Base-by-base conservation (phyloP, 2,797 vertebrate genomes). In the Echiichthys vipera region DNA sequence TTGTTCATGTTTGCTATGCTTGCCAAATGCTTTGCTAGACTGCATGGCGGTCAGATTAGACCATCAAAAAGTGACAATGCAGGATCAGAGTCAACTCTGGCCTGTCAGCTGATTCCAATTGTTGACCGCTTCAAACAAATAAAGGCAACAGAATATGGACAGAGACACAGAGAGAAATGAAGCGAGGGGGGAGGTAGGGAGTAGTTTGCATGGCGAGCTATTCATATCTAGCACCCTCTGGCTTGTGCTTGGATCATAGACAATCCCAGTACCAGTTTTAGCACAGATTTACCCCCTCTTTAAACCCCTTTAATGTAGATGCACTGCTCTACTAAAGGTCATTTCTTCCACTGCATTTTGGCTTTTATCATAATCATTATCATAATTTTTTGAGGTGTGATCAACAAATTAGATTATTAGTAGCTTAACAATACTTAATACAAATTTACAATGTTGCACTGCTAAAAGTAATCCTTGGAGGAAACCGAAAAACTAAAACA, bases 41-140 rank as follows among this genome's bases (percentile, higher is more conserved):
- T 76, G 91, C 94, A 92, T 84, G 93, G 94, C 90, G 47, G 89
- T 92, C 92, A 95, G 91, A 95, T 95, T 95, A 93, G 93, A 87
- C 84, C 91, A 93, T 87, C 88, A 92, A 95, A 92, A 94, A 94
- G 93, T 93, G 89, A 95, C 91, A 95, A 95, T 94, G 94, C 93
- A 93, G 93, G 94, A 90, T 89, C 88, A 91, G 92, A 91, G 85
- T 78, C 86, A 84, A 61, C 90, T 88, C 54, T 89, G 53, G 85
- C 92, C 87, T 67, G 88, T 95, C 93, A 96, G 94, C 83, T 65
- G 90, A 92, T 94, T 93, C 94, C 87, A 80, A 92, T 85, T 94
- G 92, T 88, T 84, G 85, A 93, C 77, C 84, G 86, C 90, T 88
- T 92, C 83, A 85, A 91, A 94, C 94, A 94, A 94, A 94, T 89